Conservation (phyloP, 2,888 invertebrate species). For the Deilephila porcellus region DNA sequence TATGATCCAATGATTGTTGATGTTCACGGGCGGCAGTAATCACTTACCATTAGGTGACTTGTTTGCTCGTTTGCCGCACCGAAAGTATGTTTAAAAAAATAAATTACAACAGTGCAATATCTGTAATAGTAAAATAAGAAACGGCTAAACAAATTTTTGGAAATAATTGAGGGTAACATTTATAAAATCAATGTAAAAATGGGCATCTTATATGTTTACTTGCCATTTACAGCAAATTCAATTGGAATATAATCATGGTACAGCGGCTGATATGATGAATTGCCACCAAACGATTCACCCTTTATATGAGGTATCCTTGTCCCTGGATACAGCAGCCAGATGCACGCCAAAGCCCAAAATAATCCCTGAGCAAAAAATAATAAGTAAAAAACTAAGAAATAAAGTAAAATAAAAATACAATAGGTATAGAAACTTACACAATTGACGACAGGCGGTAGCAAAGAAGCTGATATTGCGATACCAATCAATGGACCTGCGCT, state of each 20-base stretch:
- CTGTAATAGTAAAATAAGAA: too few relatives aligned
- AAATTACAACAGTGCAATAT: too few relatives aligned
- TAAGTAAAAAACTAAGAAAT: not conserved
- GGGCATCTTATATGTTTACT: constrained; percentile 37
- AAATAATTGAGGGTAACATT: too few relatives aligned
- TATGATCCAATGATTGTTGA: too few relatives aligned
- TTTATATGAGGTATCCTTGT: constrained; percentile 89
- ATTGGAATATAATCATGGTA: constrained; percentile 90
- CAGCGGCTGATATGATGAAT: constrained; percentile 86
- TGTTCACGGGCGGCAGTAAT: too few relatives aligned
- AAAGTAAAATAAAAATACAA: not conserved
- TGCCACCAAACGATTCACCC: constrained; percentile 86
- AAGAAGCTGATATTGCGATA: constrained; percentile 95
- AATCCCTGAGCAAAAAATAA: constrained; percentile 81
- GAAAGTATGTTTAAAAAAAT: too few relatives aligned
- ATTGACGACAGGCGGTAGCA: constrained; percentile 94
- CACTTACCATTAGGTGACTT: too few relatives aligned
- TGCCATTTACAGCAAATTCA: constrained; percentile 90
- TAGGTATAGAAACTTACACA: constrained; percentile 85
- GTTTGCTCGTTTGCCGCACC: too few relatives aligned
- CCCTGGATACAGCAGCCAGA: constrained; percentile 88
- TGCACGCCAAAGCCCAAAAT: constrained; percentile 90
- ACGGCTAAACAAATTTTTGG: too few relatives aligned
- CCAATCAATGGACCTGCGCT: constrained; percentile 94
- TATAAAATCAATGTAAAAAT: too few relatives aligned